Base-by-base conservation (phyloP, 2,888 invertebrate species). In the Aethes cnicana region DNA sequence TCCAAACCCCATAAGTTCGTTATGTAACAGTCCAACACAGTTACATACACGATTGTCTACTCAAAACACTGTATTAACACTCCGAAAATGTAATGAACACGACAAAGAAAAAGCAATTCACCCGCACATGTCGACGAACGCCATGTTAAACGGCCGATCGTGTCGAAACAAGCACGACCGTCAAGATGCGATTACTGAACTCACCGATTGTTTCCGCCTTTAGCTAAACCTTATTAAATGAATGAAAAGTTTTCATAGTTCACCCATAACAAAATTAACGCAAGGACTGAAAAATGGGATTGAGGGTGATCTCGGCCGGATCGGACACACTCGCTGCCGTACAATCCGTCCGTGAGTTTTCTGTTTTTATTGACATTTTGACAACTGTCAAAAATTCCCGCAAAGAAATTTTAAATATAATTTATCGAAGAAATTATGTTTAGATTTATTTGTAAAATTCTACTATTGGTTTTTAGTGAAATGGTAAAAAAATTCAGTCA, bases 361-460 rank as follows among this genome's bases (percentile, higher is more conserved):
- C 76, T 84, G 83, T 87, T 84, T 79, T 84, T 84, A 84, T 84
- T 85, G 84, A 84, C 81, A 85, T 84, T 83, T 84, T 85, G 84
- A 84, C 81, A 85, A 83, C 76, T 84, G 84, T 84, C 84, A 85
- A 80, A 83, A 76, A 75, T 77, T 84, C 84, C 84, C 85, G 84
- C 84, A 84, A 80, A 52, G 52, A 37, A 32, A 25, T 32, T 35
- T 37, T 44, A 4, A 4, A n/a, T 20, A 2, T 32, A 7, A n/a
- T n/a, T n/a, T n/a, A n/a, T n/a, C n/a, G n/a, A n/a, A 23, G n/a
- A 8, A 35, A 17, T 7, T 26, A 16, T 9, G n/a, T n/a, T 33
- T 17, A 9, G 7, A 17, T n/a, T n/a, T n/a, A n/a, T n/a, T n/a
- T n/a, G n/a, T n/a, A n/a, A n/a, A n/a, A n/a, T n/a, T n/a, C n/a